Conservation (phyloP, 2,888 invertebrate species). For the Phortica okadai region DNA sequence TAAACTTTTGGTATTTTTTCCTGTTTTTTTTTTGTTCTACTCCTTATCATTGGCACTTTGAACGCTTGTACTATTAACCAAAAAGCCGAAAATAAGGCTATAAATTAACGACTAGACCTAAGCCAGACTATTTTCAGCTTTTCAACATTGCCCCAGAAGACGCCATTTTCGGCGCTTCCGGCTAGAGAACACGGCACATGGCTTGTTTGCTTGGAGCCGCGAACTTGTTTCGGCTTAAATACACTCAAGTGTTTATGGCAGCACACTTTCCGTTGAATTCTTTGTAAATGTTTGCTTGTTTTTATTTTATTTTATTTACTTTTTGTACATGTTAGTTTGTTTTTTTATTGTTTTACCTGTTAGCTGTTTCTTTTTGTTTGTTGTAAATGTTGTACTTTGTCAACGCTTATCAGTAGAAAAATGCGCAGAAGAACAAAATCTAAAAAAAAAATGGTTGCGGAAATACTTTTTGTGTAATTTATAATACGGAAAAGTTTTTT, state of each 20-base stretch:
- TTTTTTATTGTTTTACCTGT: neutral
- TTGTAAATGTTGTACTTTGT: neutral
- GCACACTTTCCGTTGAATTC: neutral
- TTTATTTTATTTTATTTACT: neutral
- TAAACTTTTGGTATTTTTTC: neutral
- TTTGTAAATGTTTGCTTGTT: neutral
- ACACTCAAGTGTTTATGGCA: neutral
- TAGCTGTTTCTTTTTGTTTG: neutral
- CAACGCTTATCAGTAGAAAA: neutral
- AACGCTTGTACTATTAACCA: neutral
- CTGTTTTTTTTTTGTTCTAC: neutral
- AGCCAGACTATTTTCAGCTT: neutral
- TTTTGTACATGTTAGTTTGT: neutral
- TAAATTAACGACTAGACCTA: neutral
- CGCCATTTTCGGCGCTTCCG: neutral
- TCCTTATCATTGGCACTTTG: neutral
- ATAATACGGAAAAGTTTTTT: neutral
- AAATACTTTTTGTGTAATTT: neutral
- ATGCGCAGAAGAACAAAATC: neutral
- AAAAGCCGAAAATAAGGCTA: neutral
- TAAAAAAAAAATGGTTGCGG: neutral
- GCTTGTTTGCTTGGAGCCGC: neutral
- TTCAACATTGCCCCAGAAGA: neutral
- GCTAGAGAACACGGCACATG: neutral
- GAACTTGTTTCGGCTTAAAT: neutral